These are phyloP conservation scores for Colaptes auratus DNA, from an alignment of 2,113 vertebrate genomes.

Conservation along the genomic window DNA sequence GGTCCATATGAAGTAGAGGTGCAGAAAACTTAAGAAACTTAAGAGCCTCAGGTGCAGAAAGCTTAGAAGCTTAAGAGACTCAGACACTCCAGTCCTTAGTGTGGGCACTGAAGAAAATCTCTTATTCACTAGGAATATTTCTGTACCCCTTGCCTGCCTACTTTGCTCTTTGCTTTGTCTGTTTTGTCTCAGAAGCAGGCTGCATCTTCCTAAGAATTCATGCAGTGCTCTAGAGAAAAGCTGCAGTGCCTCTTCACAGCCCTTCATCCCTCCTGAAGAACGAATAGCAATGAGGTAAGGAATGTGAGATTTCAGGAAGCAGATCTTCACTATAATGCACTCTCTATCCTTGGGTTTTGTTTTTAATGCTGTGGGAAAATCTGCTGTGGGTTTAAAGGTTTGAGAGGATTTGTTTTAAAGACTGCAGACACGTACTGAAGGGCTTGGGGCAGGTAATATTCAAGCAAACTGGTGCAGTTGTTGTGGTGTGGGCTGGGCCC, in stretches of 20 bases:
- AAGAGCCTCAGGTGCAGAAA: background rate
- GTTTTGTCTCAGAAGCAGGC: background rate
- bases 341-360: background rate
- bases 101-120: background rate
- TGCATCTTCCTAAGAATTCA: background rate
- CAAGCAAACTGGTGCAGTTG: background rate
- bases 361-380: background rate
- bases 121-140: fast-evolving
- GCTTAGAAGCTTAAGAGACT: background rate
- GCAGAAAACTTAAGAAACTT: background rate
- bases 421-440: background rate
- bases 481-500: background rate
- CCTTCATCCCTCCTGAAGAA: background rate
- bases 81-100: background rate
- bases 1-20: background rate
- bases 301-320: background rate
- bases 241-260: background rate
- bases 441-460: background rate
- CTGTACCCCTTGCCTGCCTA: background rate
- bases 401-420: background rate
- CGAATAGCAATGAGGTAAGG: background rate
- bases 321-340: background rate
- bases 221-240: background rate
- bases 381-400: conserved; percentile 7
- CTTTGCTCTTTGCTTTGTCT: background rate